Evolutionary conservation across 1,140 invertebrate species (phyloP).

Genomic region (Oppia nitens): DNA sequence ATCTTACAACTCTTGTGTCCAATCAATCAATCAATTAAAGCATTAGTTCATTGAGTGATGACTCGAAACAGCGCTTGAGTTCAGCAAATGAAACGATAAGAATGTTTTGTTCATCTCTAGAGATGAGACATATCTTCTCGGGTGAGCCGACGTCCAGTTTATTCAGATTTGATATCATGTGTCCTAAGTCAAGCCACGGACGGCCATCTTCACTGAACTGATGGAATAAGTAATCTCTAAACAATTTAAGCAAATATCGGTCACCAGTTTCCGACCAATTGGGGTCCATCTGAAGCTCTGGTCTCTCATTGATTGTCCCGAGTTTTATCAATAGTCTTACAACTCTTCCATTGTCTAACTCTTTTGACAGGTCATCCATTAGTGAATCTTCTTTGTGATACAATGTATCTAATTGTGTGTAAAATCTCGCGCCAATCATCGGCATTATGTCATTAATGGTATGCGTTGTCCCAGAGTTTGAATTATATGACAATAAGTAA

Average conservation of each 20-base stretch:
- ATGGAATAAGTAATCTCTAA: conserved; percentile 94
- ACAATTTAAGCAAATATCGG: conserved; percentile 92
- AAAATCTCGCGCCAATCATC: conserved; percentile 94
- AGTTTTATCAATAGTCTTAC: conserved; percentile 78
- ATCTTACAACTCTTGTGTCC: no score
- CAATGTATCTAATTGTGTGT: conserved; percentile 77
- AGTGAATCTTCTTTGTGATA: conserved; percentile 69
- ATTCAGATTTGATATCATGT: conserved; percentile 82
- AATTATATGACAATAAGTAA: conserved; percentile 14
- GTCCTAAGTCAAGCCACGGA: conserved; percentile 89
- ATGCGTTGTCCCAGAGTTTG: conserved; percentile 32
- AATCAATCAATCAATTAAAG: conserved; percentile 4
- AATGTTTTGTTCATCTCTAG: conserved; percentile 85
- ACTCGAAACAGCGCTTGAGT: conserved; percentile 81
- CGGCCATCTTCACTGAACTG: conserved; percentile 69
- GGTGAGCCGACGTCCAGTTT: conserved; percentile 61
- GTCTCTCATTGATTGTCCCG: conserved; percentile 76
- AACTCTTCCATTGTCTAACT: conserved; percentile 84
- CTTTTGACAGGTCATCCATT: conserved; percentile 75
- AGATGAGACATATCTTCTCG: conserved; percentile 89
- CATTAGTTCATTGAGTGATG: conserved; percentile 68
- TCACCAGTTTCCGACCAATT: conserved; percentile 94
- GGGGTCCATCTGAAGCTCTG: conserved; percentile 80
- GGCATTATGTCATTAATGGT: conserved; percentile 93
- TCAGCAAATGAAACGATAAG: conserved; percentile 46